A percentile compares a stretch with the other conserved stretches of the same genome.
phyloP scores from a whole-genome alignment of 2,797 vertebrate genomes.

The Arctocebus calabarensis region DNA sequence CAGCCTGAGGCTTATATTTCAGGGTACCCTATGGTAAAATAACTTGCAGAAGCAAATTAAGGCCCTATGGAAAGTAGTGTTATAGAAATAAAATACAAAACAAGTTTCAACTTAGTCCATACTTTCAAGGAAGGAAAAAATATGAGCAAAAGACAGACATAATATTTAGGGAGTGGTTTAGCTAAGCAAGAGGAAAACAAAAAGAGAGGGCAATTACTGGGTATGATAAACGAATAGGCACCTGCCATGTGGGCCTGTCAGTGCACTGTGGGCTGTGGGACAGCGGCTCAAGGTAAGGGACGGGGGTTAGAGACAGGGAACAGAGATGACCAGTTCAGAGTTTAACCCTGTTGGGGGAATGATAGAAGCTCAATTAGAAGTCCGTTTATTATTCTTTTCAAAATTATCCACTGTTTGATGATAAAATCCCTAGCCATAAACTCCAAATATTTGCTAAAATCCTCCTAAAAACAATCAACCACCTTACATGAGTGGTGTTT shows the following conservation, averaged over 20 bases:
- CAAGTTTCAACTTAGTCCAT: not conserved
- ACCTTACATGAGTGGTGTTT: not conserved
- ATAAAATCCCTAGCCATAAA: not conserved
- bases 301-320: fast-evolving
- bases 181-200: not conserved
- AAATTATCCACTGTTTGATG: not conserved
- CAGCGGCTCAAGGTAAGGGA: not conserved
- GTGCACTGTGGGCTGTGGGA: not conserved
- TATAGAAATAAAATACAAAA: not conserved
- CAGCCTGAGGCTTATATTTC: not conserved
- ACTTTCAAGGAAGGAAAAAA: not conserved
- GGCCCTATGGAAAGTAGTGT: not conserved
- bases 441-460: not conserved
- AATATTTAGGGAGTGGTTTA: not conserved
- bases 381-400: not conserved
- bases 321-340: not conserved
- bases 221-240: not conserved
- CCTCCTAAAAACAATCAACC: not conserved
- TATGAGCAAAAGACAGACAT: not conserved
- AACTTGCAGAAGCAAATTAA: not conserved
- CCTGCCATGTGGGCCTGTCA: no score
- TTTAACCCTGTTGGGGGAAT: not conserved
- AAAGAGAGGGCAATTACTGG: not conserved
- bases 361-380: not conserved
- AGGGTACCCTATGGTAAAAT: not conserved